These are phyloP conservation scores for Polia nebulosa DNA, from an alignment of 2,888 invertebrate species.

Conservation along the genomic window DNA sequence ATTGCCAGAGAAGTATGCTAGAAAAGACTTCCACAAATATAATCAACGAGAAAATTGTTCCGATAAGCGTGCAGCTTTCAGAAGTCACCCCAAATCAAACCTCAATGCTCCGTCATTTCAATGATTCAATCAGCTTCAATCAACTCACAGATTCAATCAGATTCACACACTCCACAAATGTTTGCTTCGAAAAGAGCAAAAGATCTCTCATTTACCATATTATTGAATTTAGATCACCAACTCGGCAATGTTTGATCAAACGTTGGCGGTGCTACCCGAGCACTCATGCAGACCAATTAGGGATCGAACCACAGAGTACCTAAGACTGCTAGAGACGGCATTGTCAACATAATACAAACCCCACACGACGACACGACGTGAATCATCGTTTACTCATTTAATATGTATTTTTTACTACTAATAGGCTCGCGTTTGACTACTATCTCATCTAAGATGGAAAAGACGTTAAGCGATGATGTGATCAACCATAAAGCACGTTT, in stretches of 20 bases:
- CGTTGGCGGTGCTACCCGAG: constrained; percentile 11
- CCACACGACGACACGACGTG: too few species aligned
- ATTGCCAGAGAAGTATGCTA: too few species aligned
- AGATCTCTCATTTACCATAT: constrained; percentile 3
- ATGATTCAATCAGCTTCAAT: constrained; percentile 1
- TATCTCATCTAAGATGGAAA: too few species aligned
- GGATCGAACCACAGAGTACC: constrained; percentile 1
- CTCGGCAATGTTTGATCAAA: constrained; percentile 46
- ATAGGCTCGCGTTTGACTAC: too few species aligned
- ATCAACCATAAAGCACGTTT: too few species aligned
- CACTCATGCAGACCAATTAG: constrained; percentile 34
- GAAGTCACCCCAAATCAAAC: constrained; percentile 6
- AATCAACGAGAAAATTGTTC: constrained; percentile 4
- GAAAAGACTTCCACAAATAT: too few species aligned
- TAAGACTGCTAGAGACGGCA: not conserved
- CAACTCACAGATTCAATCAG: constrained; percentile 5
- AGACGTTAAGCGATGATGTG: too few species aligned
- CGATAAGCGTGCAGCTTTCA: too few species aligned
- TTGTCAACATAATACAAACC: not conserved
- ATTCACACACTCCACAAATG: constrained; percentile 6
- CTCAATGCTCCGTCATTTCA: not conserved
- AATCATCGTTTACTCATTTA: not conserved
- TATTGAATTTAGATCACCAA: constrained; percentile 37
- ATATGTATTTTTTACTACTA: too few species aligned
- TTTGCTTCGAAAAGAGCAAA: constrained; percentile 9